A percentile compares a stretch with the other conserved stretches of the same genome.
Evolutionary conservation across 30 jellyfish, hydroid and myxozoan genomes (phyloP).

Genomic region (Phacellophora camtschatica): DNA sequence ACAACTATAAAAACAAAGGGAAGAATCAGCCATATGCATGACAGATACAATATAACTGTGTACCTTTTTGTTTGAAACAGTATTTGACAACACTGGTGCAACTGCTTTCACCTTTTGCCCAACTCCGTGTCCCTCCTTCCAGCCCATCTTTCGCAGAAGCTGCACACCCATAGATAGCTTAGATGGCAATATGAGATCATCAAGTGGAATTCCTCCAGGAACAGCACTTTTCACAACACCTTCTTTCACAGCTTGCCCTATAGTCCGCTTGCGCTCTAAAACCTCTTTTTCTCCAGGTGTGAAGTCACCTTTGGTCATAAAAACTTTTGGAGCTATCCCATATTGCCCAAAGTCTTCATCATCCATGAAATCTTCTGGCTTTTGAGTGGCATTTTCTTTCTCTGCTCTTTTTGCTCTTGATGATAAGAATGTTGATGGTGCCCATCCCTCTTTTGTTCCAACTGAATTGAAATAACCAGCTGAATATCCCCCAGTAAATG

Average conservation of each 20-base stretch:
- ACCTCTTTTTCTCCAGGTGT: conserved; percentile 69
- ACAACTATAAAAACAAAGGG: no score
- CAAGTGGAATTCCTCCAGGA: conserved; percentile 87
- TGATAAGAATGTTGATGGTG: conserved; percentile 90
- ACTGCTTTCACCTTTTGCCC: conserved; percentile 75
- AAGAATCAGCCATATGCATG: no score
- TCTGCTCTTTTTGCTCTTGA: conserved; percentile 71
- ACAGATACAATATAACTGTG: no score
- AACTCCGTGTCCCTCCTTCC: conserved; percentile 99
- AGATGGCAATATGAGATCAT: conserved; percentile 72
- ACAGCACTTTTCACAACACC: conserved; percentile 87
- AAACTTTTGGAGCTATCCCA: conserved; percentile 94
- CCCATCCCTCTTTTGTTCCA: conserved; percentile 99
- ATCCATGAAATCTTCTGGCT: conserved; percentile 99
- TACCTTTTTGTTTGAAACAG: no score
- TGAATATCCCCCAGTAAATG: conserved; percentile 99
- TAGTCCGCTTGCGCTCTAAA: conserved; percentile 38
- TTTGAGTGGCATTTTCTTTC: conserved; percentile 20
- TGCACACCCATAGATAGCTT: conserved; percentile 79
- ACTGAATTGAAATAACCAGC: conserved; percentile 97
- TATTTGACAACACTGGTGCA: no score
- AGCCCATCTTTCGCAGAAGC: conserved; percentile 91
- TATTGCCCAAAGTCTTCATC: conserved; percentile 94
- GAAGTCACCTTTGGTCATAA: conserved; percentile 62
- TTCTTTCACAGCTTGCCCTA: conserved; percentile 74